Base-by-base conservation (phyloP, 1,140 invertebrate genomes). In the Drosophila lowei region DNA sequence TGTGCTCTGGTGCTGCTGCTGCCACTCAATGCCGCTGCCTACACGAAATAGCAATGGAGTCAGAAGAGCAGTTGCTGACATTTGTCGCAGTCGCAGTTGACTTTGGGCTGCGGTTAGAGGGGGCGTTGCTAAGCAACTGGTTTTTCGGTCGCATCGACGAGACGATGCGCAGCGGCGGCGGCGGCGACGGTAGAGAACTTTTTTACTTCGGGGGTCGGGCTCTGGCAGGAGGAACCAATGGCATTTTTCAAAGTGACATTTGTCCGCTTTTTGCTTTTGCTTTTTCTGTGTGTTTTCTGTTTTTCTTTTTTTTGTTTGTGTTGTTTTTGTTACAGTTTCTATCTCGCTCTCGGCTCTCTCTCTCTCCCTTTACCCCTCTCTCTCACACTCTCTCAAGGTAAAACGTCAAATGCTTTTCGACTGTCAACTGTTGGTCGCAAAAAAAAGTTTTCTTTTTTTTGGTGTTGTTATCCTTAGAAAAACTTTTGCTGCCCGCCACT, bases 201-300 rank as follows among this genome's bases (percentile, higher is more conserved):
- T 38, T 38, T 38, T 38, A 38, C 34, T 38, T 38, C 34, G 34
- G 34, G 34, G 34, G 34, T 38, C 34, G 34, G 34, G 34, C 71
- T 58, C 61, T 74, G 60, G 61, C 71, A 58, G 54, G 43, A 48
- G 49, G 71, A 81, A 89, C 89, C 89, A 90, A 90, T 90, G 89
- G 89, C 89, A 90, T 89, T 90, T 90, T 90, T 90, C 85, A 90
- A 89, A 88, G 89, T 90, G 89, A 90, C 89, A 90, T 90, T 90
- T 90, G 80, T 54, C 60, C 77, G 85, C 79, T 83, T 84, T 88
- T 81, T 89, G 70, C 80, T 79, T 64, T 72, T 77, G 77, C 55
- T 56, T 55, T 54, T 53, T 67, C 47, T 62, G 54, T 63, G 42
- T 73, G 62, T 38, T 38, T 38, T 13, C 38, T 52, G 46, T 55